Evolutionary conservation across 2,113 vertebrate genomes (phyloP).

Genomic region (Callionymus lyra): DNA sequence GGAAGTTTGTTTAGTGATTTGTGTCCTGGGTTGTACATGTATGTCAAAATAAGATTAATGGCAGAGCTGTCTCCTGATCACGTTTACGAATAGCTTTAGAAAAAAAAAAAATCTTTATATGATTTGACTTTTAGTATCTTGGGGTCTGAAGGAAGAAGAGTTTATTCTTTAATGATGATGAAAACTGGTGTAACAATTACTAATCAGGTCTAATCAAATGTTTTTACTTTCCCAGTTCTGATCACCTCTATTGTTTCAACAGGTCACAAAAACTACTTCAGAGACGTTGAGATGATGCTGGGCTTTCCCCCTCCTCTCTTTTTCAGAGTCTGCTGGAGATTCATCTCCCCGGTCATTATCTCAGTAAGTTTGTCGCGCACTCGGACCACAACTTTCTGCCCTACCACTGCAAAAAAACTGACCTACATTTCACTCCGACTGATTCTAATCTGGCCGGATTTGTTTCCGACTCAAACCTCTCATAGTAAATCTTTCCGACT

Average conservation of each 20-base stretch:
- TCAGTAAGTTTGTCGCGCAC: conserved; percentile 72
- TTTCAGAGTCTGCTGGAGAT: conserved; percentile 98
- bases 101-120: no score
- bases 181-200: no score
- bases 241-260: conserved; percentile 2
- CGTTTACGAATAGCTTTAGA: no score
- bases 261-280: conserved; percentile 94
- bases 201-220: background rate
- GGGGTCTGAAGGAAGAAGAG: no score
- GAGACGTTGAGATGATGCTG: conserved; percentile 98
- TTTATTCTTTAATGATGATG: no score
- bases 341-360: conserved; percentile 91
- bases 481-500: conserved; percentile 39
- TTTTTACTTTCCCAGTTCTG: background rate
- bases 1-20: no score
- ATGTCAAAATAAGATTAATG: no score
- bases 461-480: conserved; percentile 27
- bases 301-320: conserved; percentile 93
- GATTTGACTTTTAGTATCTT: no score
- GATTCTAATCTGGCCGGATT: conserved; percentile 35
- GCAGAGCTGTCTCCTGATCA: no score
- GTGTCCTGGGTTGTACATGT: no score
- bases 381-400: conserved; percentile 8
- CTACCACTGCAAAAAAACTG: conserved; percentile 10
- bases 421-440: conserved; percentile 40